Conservation (phyloP, 2,888 invertebrate genomes). For the Stenotaenia linearis region DNA sequence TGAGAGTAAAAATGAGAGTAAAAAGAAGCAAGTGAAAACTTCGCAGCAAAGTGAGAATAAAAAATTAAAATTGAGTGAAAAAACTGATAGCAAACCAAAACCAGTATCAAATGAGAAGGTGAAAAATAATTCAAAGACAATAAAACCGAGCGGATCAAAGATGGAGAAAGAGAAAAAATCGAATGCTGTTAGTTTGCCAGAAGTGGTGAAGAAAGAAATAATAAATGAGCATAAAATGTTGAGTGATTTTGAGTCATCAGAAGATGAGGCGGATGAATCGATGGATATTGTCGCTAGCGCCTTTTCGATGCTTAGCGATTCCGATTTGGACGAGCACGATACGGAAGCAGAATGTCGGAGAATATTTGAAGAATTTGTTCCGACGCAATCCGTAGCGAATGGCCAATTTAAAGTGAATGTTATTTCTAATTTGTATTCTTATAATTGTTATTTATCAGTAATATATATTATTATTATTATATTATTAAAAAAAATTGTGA, state of each 20-base stretch:
- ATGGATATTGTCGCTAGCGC: not conserved
- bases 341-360: constrained; percentile 75
- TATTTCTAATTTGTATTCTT: not conserved
- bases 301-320: constrained; percentile 50
- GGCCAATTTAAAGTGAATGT: not conserved
- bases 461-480: not conserved
- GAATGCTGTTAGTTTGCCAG: not conserved
- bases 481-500: not conserved
- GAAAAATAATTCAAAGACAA: constrained; percentile 1
- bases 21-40: too few relatives aligned
- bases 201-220: too few relatives aligned
- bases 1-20: too few relatives aligned
- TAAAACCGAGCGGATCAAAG: not conserved
- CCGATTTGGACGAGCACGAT: constrained; percentile 53
- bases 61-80: constrained; percentile 17
- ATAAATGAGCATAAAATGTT: not conserved
- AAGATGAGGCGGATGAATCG: not conserved
- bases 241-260: not conserved
- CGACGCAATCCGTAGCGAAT: not conserved
- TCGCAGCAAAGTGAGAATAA: not conserved
- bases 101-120: not conserved
- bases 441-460: not conserved
- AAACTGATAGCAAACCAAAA: not conserved
- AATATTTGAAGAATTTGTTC: constrained; percentile 73
- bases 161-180: not conserved